A percentile compares a stretch with the other conserved stretches of the same genome.
Conservation (phyloP, 2,888 invertebrate species). For the Drosophila dives region DNA sequence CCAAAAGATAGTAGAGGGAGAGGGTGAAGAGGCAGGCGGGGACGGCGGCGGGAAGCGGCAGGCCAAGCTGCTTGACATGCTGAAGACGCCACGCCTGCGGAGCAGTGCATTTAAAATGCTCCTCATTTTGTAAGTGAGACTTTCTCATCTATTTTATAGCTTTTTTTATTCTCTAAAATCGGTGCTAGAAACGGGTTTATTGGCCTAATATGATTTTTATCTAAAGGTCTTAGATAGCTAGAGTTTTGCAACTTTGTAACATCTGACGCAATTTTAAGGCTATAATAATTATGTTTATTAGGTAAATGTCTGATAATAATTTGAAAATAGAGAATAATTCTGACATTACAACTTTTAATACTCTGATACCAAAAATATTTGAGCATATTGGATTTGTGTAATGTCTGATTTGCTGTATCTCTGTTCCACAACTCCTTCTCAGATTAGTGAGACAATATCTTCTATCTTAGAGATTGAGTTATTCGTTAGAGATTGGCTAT, state of each 20-base stretch:
- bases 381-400: too few relatives aligned
- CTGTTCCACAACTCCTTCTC: neutral
- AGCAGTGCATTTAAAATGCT: conserved; percentile 86
- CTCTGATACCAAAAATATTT: neutral
- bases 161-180: neutral
- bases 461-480: neutral
- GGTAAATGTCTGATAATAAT: neutral
- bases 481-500: neutral
- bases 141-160: too few relatives aligned
- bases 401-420: too few relatives aligned
- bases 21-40: conserved; percentile 10
- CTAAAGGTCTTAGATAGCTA: neutral
- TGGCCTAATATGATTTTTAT: neutral
- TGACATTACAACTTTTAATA: neutral
- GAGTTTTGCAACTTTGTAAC: neutral
- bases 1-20: conserved; percentile 84
- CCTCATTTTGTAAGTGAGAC: conserved; percentile 86
- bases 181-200: neutral
- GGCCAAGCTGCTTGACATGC: conserved; percentile 83
- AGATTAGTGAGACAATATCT: neutral
- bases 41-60: conserved; percentile 36
- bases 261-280: too few relatives aligned
- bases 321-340: neutral
- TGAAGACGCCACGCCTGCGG: conserved; percentile 86
- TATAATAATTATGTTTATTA: neutral